These are phyloP conservation scores for Pelobates cultripes DNA, from an alignment of 2,797 vertebrate species.

Conservation along the genomic window DNA sequence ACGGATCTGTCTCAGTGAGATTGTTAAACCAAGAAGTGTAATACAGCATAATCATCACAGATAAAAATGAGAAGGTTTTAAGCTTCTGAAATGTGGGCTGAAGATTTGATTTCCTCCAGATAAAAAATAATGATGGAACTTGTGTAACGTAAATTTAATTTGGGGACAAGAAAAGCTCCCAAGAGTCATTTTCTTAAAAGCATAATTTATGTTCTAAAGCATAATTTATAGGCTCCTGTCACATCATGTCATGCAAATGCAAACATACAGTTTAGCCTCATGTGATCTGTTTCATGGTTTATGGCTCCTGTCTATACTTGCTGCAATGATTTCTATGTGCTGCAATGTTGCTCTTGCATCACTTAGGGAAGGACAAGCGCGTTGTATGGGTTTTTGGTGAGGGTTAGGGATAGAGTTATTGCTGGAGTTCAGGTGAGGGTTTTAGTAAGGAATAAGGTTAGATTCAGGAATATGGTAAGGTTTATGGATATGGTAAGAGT, in stretches of 20 bases:
- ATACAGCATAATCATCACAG: background rate
- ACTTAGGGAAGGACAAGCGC: too few species aligned
- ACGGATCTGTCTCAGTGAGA: background rate
- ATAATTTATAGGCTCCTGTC: background rate
- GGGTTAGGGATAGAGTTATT: too few species aligned
- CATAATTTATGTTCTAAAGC: background rate
- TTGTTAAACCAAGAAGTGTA: background rate
- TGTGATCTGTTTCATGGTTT: background rate
- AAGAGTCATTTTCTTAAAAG: background rate
- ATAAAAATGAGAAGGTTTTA: background rate
- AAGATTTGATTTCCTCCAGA: conserved; percentile 5
- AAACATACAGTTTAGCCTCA: conserved; percentile 9
- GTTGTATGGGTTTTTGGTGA: too few species aligned
- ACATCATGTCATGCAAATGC: conserved; percentile 14
- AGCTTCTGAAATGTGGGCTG: background rate
- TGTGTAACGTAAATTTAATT: conserved; percentile 6
- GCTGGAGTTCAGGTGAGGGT: too few species aligned
- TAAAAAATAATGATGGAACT: conserved; percentile 15
- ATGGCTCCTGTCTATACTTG: background rate
- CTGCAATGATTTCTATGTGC: too few species aligned
- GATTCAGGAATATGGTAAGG: too few species aligned
- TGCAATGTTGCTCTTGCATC: too few species aligned
- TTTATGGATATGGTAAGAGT: too few species aligned
- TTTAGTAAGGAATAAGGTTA: too few species aligned
- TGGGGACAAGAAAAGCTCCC: background rate